Evolutionary conservation across 1,140 invertebrate species (phyloP), one percentile per base, ranked within the genome.

Genomic region (Nilaparvata lugens): DNA sequence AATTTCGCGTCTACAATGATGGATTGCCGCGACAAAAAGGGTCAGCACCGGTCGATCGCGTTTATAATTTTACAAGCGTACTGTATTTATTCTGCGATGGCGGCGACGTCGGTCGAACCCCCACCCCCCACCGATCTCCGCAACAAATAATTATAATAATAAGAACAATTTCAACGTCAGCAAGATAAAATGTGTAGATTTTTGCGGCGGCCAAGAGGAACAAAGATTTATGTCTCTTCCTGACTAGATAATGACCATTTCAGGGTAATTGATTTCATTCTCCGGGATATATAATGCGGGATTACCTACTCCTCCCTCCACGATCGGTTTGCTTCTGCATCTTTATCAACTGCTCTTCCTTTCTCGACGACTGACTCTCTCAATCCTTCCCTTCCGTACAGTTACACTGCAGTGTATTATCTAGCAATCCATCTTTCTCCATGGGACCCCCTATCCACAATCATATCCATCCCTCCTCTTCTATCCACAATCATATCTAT

Each of bases 81-180:
- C 31, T 35, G 31, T 35, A 35, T 35, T 35, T 35, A 35, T 35
- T 35, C 31, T 35, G 31, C 31, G 31, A 35, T 35, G 16, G 45
- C 21, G 45, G 16, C 45, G 45, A 48, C 21, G 45, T 19, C 42
- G 3, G 42, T 48, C 31, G 2, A 4, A 4, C 31, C 31, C 2
- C 7, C 13, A 6, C 31, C 31, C 31, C 9, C 3, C 2, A 6
- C 7, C 31, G 7, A 4, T 35, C 31, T 35, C 5, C 4, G n/a
- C 16, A 48, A 48, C 45, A 48, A 48, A 48, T 48, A 48, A 48
- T 48, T 48, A 48, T 48, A 48, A 48, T 48, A 48, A 48, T 48
- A 48, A 48, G 45, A 48, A 48, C 45, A 48, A 48, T 48, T 48
- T 48, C 21, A 48, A 48, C 45, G 45, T 48, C 45, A 48, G 21